These are phyloP conservation scores for Oscheius sp. DNA, from an alignment of 2,888 invertebrate genomes.

Conservation along the genomic window DNA sequence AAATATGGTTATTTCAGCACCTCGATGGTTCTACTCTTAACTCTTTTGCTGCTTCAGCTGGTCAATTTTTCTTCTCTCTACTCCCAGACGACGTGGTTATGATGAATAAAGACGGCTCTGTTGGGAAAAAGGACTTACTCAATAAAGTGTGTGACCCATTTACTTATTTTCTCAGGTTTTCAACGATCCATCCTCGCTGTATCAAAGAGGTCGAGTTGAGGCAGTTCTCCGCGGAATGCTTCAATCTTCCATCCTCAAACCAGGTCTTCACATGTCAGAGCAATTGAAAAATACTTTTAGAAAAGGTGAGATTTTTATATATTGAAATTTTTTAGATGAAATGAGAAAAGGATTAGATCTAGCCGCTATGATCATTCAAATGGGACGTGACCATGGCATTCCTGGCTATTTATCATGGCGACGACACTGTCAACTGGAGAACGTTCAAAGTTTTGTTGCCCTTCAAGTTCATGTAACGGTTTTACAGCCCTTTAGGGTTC, in stretches of 20 bases:
- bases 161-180: constrained; percentile 32
- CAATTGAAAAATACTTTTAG: constrained; percentile 59
- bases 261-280: constrained; percentile 57
- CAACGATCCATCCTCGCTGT: constrained; percentile 47
- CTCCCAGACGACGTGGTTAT: constrained; percentile 44
- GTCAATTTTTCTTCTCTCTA: constrained; percentile 66
- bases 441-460: constrained; percentile 40
- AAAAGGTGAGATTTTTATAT: constrained; percentile 27
- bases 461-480: constrained; percentile 34
- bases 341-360: constrained; percentile 54
- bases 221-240: constrained; percentile 58
- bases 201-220: constrained; percentile 41
- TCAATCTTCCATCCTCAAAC: constrained; percentile 51
- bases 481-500: not conserved
- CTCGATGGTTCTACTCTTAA: constrained; percentile 83
- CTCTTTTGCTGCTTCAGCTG: constrained; percentile 78
- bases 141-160: not conserved
- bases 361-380: constrained; percentile 63
- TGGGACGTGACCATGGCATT: constrained; percentile 68
- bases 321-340: not conserved
- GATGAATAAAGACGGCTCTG: constrained; percentile 30
- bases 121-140: not conserved
- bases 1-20: constrained; percentile 65
- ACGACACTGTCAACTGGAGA: constrained; percentile 58
- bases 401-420: constrained; percentile 62